These are phyloP conservation scores for Apaloderma vittatum DNA, from an alignment of 2,113 vertebrate genomes.

Conservation along the genomic window DNA sequence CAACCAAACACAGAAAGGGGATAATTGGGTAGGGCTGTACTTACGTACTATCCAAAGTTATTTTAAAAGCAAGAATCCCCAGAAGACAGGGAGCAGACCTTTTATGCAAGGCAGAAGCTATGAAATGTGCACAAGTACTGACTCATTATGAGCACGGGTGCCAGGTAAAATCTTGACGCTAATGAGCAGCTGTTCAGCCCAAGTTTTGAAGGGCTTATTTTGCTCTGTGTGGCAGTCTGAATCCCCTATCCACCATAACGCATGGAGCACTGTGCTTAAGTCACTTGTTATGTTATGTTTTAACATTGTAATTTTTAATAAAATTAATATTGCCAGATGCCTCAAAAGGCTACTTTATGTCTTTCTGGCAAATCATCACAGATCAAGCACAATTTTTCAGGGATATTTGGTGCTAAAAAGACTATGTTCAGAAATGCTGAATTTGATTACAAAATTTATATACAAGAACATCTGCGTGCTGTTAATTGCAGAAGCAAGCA, in stretches of 20 bases:
- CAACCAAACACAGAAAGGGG: background rate
- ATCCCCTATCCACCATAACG: background rate
- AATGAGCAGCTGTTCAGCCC: slow-evolving; percentile 48
- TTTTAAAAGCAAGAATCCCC: slow-evolving; percentile 52
- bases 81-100: background rate
- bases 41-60: background rate
- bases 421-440: background rate
- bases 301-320: background rate
- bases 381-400: background rate
- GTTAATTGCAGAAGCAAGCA: background rate
- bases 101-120: slow-evolving; percentile 45
- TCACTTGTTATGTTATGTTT: background rate
- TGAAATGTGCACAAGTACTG: background rate
- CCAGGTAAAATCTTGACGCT: slow-evolving; percentile 40
- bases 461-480: background rate
- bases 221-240: background rate
- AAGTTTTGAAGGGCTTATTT: background rate
- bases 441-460: background rate
- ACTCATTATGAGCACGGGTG: background rate
- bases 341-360: background rate
- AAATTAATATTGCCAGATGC: background rate
- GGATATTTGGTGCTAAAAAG: background rate
- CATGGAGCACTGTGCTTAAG: background rate
- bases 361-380: background rate
- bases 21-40: background rate